Percentiles rank a stretch among this genome's conserved stretches.
phyloP scores from a whole-genome alignment of 2,797 vertebrate species.

The Halcyon leucocephala region DNA sequence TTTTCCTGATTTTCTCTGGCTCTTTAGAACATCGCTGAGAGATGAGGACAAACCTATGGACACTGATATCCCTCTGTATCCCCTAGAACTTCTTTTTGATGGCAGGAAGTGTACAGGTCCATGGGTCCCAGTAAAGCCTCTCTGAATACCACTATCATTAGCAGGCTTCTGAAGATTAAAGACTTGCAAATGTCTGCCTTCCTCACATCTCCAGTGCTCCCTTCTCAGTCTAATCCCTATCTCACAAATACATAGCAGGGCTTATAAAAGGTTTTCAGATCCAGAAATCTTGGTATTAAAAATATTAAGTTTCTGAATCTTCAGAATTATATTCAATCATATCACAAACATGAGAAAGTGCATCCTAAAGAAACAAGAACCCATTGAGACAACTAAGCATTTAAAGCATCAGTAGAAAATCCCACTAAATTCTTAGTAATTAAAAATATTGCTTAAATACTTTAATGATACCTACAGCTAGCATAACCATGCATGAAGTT shows the following conservation, averaged over 20 bases:
- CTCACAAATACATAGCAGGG: fast-evolving
- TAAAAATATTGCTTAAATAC: neutral
- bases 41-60: neutral
- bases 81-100: neutral
- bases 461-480: neutral
- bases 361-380: neutral
- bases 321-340: neutral
- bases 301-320: neutral
- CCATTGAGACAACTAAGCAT: neutral
- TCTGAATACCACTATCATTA: neutral
- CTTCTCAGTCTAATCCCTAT: neutral
- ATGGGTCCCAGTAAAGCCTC: neutral
- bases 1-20: neutral
- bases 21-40: neutral
- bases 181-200: neutral
- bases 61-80: fast-evolving
- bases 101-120: neutral
- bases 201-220: neutral
- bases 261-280: neutral
- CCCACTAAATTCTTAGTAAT: neutral
- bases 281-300: neutral
- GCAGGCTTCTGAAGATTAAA: neutral
- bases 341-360: neutral
- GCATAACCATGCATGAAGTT: neutral
- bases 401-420: neutral